A percentile compares a stretch with the other conserved stretches of the same genome.
phyloP scores from a whole-genome alignment of 2,888 invertebrate species.

The Limenitis camilla region DNA sequence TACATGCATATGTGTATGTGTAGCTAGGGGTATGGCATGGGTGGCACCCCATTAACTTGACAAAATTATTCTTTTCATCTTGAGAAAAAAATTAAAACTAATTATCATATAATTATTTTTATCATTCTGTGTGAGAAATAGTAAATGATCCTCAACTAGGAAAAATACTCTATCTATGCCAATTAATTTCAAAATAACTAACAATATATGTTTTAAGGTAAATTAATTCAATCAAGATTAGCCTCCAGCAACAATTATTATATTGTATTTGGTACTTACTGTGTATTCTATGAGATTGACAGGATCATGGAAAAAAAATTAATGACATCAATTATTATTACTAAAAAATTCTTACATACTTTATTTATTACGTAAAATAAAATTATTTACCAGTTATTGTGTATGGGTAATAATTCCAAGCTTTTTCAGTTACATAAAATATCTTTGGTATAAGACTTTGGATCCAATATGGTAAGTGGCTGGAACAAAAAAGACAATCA shows the following conservation, averaged over 20 bases:
- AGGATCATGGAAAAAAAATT: slow-evolving; percentile 45
- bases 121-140: no score
- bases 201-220: no score
- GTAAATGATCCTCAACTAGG: no score
- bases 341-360: background rate
- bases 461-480: slow-evolving; percentile 92
- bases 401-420: slow-evolving; percentile 96
- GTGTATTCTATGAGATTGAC: slow-evolving; percentile 76
- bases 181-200: no score
- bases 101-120: no score
- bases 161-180: no score
- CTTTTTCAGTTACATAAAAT: slow-evolving; percentile 94
- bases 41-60: no score
- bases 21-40: no score
- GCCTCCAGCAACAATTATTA: background rate
- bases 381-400: slow-evolving; percentile 82
- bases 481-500: slow-evolving; percentile 48
- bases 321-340: slow-evolving; percentile 9
- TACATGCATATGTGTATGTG: no score
- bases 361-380: slow-evolving; percentile 6
- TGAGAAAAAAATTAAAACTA: no score
- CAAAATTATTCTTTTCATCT: no score
- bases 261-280: slow-evolving; percentile 68
- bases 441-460: slow-evolving; percentile 90
- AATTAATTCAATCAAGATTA: background rate